These are phyloP conservation scores for Drymodes brunneopygia DNA, from an alignment of 2,113 vertebrate genomes.

Conservation along the genomic window DNA sequence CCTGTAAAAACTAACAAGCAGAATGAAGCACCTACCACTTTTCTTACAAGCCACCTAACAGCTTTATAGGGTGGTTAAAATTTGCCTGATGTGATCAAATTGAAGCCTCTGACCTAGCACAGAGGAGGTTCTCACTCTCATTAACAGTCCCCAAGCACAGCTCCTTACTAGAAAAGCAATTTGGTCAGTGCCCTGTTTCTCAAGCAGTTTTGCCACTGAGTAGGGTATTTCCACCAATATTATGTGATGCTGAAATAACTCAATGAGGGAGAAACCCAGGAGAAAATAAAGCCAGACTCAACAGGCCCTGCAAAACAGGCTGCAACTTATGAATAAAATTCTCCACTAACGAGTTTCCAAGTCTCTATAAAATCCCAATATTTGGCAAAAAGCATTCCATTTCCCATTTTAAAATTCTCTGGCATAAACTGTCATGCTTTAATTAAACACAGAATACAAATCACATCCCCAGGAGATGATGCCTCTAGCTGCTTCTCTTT, in stretches of 20 bases:
- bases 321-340: neutral
- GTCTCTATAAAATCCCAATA: slow-evolving; percentile 16
- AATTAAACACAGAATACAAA: slow-evolving; percentile 43
- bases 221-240: neutral
- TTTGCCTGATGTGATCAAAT: neutral
- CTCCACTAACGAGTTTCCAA: neutral
- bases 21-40: neutral
- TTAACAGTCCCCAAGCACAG: neutral
- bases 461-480: neutral
- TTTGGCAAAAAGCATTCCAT: neutral
- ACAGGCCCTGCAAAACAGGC: neutral
- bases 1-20: neutral
- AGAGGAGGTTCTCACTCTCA: neutral
- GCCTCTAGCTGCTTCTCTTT: neutral
- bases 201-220: neutral
- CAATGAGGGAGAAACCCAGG: neutral
- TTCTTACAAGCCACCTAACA: neutral
- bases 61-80: neutral
- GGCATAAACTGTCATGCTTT: slow-evolving; percentile 6
- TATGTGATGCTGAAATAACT: neutral
- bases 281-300: slow-evolving; percentile 11
- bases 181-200: neutral
- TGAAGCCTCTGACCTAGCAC: neutral
- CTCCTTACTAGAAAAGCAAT: neutral
- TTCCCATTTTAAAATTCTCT: slow-evolving; percentile 7